These are phyloP conservation scores for Tromatobia lineatoria DNA, from an alignment of 2,888 invertebrate species.

Conservation along the genomic window DNA sequence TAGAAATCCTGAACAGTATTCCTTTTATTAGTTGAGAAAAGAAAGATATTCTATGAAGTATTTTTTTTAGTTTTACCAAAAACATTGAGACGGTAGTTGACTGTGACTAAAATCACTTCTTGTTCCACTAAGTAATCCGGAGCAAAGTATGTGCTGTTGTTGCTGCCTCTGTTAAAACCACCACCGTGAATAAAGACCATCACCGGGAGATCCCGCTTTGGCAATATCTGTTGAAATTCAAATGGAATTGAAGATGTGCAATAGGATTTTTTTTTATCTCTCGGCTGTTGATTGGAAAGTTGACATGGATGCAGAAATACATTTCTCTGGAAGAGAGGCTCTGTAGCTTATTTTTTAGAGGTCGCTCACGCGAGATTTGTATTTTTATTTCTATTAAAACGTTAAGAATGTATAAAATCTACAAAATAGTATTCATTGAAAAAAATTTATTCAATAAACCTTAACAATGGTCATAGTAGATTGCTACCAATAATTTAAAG, in stretches of 20 bases:
- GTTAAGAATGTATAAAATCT: no score
- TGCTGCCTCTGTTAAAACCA: constrained; percentile 73
- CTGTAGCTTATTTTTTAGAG: no score
- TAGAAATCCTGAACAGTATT: constrained; percentile 66
- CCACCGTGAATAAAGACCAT: constrained; percentile 80
- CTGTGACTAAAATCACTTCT: constrained; percentile 78
- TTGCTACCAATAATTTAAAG: no score
- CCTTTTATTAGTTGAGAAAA: not conserved
- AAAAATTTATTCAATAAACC: no score
- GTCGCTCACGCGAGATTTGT: no score
- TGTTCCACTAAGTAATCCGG: constrained; percentile 80
- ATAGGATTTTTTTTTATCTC: no score
- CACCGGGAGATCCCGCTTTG: constrained; percentile 74
- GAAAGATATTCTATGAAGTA: not conserved
- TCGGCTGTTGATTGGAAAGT: no score
- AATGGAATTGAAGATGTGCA: constrained; percentile 24
- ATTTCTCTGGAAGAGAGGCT: no score
- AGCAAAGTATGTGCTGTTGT: constrained; percentile 72
- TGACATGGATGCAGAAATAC: no score
- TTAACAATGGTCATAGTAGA: no score
- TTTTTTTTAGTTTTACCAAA: constrained; percentile 76
- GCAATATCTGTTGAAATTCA: constrained; percentile 67
- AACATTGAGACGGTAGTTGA: constrained; percentile 80
- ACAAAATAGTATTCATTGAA: no score
- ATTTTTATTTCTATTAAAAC: no score